A percentile compares a stretch with the other conserved stretches of the same genome.
Conservation (phyloP, 2,888 invertebrate species). For the Amblyjoppa proteus region DNA sequence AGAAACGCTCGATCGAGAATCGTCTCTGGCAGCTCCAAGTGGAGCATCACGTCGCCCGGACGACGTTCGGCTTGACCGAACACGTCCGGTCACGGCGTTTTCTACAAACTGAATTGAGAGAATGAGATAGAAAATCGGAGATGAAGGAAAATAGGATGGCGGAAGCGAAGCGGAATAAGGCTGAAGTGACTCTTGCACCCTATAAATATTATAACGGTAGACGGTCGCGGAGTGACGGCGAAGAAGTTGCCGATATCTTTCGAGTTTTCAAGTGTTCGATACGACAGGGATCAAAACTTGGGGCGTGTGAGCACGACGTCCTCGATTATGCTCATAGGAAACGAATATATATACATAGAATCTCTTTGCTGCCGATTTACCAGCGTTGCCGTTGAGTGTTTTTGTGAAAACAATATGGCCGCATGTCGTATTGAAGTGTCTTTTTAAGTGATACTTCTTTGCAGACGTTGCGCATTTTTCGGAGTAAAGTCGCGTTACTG, state of each 20-base stretch:
- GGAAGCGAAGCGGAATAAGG: not conserved
- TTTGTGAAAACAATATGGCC: too few species aligned
- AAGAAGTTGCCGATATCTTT: not conserved
- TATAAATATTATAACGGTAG: slow-evolving; percentile 8
- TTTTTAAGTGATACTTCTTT: too few species aligned
- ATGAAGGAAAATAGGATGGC: not conserved
- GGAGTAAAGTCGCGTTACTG: too few species aligned
- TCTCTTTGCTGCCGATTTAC: too few species aligned
- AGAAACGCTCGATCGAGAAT: slow-evolving; percentile 40
- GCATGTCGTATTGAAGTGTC: too few species aligned
- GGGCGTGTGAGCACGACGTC: too few species aligned
- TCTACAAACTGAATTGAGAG: slow-evolving; percentile 27
- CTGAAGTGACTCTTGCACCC: not conserved
- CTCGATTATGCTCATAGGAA: too few species aligned
- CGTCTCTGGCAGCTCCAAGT: slow-evolving; percentile 41
- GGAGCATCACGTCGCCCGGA: slow-evolving; percentile 50
- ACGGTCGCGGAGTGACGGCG: not conserved
- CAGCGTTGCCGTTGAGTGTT: too few species aligned
- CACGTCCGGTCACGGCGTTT: slow-evolving; percentile 43
- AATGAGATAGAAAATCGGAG: slow-evolving; percentile 1
- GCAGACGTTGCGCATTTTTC: too few species aligned
- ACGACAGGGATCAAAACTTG: too few species aligned
- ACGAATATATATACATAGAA: too few species aligned
- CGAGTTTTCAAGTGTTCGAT: not conserved
- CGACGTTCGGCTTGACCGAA: slow-evolving; percentile 52